Percentiles rank a stretch among this genome's conserved stretches.
These are phyloP conservation scores for Scolopax mira DNA, from an alignment of 2,113 vertebrate genomes.

Conservation along the genomic window DNA sequence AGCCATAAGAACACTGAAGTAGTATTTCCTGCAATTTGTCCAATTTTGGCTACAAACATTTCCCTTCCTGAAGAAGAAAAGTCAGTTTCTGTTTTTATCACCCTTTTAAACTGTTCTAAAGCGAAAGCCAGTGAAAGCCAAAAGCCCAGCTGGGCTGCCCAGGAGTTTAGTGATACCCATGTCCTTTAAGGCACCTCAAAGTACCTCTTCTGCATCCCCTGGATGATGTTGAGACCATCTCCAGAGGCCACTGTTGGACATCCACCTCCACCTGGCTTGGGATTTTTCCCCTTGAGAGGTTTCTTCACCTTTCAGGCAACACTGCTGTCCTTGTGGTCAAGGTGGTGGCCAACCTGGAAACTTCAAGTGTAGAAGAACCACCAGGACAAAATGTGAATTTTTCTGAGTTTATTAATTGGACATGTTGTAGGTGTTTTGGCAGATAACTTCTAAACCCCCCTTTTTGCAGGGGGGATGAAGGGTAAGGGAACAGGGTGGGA, in stretches of 20 bases:
- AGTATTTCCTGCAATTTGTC: not conserved
- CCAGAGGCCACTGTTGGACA: no score
- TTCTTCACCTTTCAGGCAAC: not conserved
- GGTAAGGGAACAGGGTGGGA: no score
- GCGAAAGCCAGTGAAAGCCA: not conserved
- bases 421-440: no score
- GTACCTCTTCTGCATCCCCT: not conserved
- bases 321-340: no score
- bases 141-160: no score
- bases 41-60: not conserved
- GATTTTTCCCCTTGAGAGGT: not conserved
- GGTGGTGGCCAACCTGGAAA: not conserved
- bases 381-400: not conserved
- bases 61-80: not conserved
- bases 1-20: not conserved
- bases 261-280: no score
- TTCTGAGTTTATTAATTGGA: no score
- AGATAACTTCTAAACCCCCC: not conserved
- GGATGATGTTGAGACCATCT: not conserved
- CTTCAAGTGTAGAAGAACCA: not conserved
- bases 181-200: no score
- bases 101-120: not conserved
- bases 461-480: not conserved
- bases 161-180: not conserved
- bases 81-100: no score